A percentile compares a stretch with the other conserved stretches of the same genome.
Evolutionary conservation across 2,888 invertebrate genomes (phyloP).

Genomic region (Tricholauxania praeusta): DNA sequence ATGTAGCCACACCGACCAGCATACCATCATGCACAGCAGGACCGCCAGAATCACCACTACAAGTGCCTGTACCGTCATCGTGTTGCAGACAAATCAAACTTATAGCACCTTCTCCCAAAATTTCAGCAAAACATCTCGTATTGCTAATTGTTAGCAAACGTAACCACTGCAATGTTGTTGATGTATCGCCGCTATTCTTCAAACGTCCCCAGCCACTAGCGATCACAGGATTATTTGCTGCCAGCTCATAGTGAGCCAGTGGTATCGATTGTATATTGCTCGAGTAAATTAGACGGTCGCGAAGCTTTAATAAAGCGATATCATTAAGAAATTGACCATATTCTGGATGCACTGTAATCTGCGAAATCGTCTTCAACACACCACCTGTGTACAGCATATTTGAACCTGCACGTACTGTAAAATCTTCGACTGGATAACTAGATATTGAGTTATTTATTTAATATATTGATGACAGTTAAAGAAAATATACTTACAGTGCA

Average conservation of each 20-base stretch:
- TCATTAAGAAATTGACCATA: background rate
- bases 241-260: background rate
- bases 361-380: background rate
- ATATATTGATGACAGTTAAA: background rate
- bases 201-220: slow-evolving; percentile 35
- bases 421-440: slow-evolving; percentile 30
- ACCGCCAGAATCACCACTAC: slow-evolving; percentile 62
- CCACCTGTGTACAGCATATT: background rate
- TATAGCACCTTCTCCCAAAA: slow-evolving; percentile 40
- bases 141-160: slow-evolving; percentile 50
- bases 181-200: slow-evolving; percentile 50
- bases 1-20: slow-evolving; percentile 59
- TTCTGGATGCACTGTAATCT: background rate
- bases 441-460: background rate
- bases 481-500: background rate
- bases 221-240: background rate
- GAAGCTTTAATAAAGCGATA: slow-evolving; percentile 10
- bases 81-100: slow-evolving; percentile 58
- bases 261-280: slow-evolving; percentile 2
- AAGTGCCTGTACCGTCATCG: slow-evolving; percentile 53
- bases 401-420: slow-evolving; percentile 13
- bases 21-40: slow-evolving; percentile 56
- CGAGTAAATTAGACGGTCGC: slow-evolving; percentile 6
- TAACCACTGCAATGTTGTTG: slow-evolving; percentile 56
- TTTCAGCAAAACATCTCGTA: slow-evolving; percentile 40